Evolutionary conservation across 2,113 vertebrate genomes (phyloP), one percentile per base, ranked within the genome.

Genomic region (Bolborhynchus lineola): DNA sequence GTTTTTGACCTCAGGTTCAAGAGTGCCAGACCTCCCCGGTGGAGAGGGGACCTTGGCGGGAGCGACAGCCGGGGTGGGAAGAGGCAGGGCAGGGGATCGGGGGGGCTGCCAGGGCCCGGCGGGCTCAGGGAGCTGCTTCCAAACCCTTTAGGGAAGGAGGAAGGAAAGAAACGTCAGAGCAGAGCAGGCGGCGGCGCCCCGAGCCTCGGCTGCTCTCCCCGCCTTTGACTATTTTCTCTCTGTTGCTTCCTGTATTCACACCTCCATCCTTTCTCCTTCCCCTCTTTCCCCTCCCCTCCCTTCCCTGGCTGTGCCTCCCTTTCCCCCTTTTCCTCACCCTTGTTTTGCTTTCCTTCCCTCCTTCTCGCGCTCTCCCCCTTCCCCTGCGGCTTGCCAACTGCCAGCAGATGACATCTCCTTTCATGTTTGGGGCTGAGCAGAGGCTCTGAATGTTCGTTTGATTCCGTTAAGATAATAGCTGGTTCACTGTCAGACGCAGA

Each of bases 391-490:
- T 99, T 99, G 98, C 99, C 99, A 99, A 99, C 99, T 99, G 99
- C 99, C 99, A 99, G 98, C 97, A 98, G 98, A 98, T 99, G 99
- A 99, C 99, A 98, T 98, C 99, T 99, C 99, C 99, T 99, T 99
- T 99, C 99, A 99, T 99, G 99, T 99, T 98, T 98, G 98, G 98
- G 98, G 98, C 98, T 99, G 98, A 99, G 99, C 98, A 46, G 93
- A 98, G 98, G 99, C 99, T 99, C 99, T 99, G 99, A 99, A 99
- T 98, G 98, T 98, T 98, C 98, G 99, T 99, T 99, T 99, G 99
- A 99, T 99, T 99, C 99, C 98, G 98, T 99, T 99, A 99, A 99
- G 99, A 99, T 99, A 99, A 99, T 99, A 99, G 99, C 99, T 99
- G 98, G 99, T 99, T 99, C 98, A 98, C 99, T 99, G 99, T 99